Percentiles rank a stretch among this genome's conserved stretches.
phyloP scores from a whole-genome alignment of 2,113 vertebrate genomes.

The Archocentrus centrarchus region DNA sequence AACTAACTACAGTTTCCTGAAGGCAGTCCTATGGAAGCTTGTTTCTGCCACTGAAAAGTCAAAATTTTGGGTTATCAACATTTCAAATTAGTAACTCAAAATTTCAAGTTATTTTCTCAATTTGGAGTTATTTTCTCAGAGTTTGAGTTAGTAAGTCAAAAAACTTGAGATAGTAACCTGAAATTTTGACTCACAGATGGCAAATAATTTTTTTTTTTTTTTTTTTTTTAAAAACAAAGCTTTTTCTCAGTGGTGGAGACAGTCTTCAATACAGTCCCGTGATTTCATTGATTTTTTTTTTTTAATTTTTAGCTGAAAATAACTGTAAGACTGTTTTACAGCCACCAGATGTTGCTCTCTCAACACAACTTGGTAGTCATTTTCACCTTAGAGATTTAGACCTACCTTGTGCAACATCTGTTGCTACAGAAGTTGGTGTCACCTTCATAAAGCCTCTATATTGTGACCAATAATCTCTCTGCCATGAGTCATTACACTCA shows the following conservation, averaged over 20 bases:
- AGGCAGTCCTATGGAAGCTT: not conserved
- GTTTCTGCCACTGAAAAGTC: not conserved
- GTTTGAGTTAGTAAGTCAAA: too few relatives aligned
- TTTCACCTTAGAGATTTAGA: not conserved
- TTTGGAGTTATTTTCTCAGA: not conserved
- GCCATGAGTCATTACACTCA: not conserved
- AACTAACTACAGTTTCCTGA: not conserved
- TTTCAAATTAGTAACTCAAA: not conserved
- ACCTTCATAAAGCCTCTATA: not conserved
- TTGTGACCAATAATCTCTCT: not conserved
- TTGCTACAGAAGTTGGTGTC: not conserved
- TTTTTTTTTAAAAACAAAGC: too few relatives aligned
- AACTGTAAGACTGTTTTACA: conserved; percentile 10
- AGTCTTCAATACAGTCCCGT: not conserved
- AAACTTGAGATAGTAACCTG: not conserved
- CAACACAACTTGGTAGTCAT: not conserved
- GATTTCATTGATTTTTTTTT: not conserved
- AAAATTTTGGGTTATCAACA: not conserved
- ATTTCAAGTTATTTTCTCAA: not conserved
- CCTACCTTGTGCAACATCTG: not conserved
- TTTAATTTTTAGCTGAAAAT: not conserved
- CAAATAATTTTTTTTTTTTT: too few relatives aligned
- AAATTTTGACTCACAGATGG: too few relatives aligned
- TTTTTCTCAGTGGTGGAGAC: too few relatives aligned
- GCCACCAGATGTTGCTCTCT: conserved; percentile 59